A percentile compares a stretch with the other conserved stretches of the same genome.
Evolutionary conservation across 1,140 invertebrate species (phyloP).

Genomic region (Drosophila athabasca): DNA sequence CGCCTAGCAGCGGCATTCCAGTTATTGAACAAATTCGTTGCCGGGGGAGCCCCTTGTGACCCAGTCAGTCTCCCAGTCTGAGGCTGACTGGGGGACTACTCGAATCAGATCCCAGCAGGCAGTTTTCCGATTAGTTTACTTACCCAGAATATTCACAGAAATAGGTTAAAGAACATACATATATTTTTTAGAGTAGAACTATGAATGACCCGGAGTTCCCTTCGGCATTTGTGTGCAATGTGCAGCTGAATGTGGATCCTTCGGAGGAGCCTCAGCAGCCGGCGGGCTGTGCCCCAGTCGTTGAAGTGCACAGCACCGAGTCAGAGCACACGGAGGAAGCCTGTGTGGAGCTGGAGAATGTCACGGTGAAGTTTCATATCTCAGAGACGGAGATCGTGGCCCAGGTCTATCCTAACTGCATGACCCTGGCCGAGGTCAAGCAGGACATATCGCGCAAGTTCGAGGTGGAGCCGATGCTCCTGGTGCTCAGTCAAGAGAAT

Average conservation of each 20-base stretch:
- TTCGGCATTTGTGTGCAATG: constrained; percentile 48
- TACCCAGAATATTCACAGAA: neutral
- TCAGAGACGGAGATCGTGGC: constrained; percentile 66
- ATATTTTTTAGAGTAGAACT: constrained; percentile 27
- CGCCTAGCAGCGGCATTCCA: constrained; percentile 60
- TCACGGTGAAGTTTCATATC: constrained; percentile 79
- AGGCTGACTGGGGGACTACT: neutral
- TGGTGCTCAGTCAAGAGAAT: constrained; percentile 58
- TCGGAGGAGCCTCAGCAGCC: constrained; percentile 35
- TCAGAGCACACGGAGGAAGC: constrained; percentile 47
- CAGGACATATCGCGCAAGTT: constrained; percentile 74
- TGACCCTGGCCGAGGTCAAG: constrained; percentile 75
- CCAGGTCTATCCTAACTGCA: constrained; percentile 80
- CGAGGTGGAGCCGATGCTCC: constrained; percentile 55
- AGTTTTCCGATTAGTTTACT: constrained; percentile 20
- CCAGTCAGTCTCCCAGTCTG: constrained; percentile 1
- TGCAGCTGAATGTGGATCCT: constrained; percentile 55
- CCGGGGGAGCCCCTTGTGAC: constrained; percentile 3
- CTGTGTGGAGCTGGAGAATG: constrained; percentile 58
- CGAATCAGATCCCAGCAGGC: constrained; percentile 45
- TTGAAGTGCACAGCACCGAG: constrained; percentile 42
- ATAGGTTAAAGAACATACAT: constrained; percentile 7
- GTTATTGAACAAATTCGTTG: constrained; percentile 73
- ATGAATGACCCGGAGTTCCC: constrained; percentile 48
- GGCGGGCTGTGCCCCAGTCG: constrained; percentile 21